These are phyloP conservation scores for Conops quadrifasciatus DNA, from an alignment of 2,888 invertebrate species.

Conservation along the genomic window DNA sequence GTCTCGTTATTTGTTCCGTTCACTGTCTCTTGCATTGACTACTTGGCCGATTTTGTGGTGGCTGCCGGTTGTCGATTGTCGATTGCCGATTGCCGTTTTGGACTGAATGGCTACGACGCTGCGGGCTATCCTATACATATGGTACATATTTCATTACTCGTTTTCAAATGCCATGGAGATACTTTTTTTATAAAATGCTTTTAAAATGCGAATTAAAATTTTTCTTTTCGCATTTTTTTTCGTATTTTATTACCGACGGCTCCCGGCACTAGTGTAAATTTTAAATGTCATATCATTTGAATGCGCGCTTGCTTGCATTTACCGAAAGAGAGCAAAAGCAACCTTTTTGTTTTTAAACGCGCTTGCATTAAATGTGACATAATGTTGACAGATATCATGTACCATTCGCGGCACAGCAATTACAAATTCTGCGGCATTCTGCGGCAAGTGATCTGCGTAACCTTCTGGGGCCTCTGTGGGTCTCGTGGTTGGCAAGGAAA, in stretches of 20 bases:
- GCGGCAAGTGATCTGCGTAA: neutral
- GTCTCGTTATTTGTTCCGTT: too few relatives aligned
- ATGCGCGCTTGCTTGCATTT: neutral
- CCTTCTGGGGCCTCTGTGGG: neutral
- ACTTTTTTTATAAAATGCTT: neutral
- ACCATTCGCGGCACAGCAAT: conserved; percentile 5
- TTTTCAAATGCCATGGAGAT: too few relatives aligned
- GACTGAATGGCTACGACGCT: too few relatives aligned
- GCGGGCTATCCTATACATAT: too few relatives aligned
- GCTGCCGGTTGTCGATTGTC: too few relatives aligned
- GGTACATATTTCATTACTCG: too few relatives aligned
- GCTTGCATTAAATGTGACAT: conserved; percentile 45
- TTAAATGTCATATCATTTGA: neutral
- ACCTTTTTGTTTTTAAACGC: conserved; percentile 32
- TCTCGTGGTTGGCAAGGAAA: neutral
- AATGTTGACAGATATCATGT: conserved; percentile 43
- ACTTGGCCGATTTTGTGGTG: too few relatives aligned
- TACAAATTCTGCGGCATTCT: conserved; percentile 9
- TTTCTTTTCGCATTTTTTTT: neutral
- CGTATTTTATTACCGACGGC: neutral
- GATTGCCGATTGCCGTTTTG: too few relatives aligned
- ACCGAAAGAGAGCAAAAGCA: neutral
- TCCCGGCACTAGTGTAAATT: neutral
- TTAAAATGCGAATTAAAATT: conserved; percentile 3
- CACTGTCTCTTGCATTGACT: too few relatives aligned